Base-by-base conservation (phyloP, 2,797 vertebrate species). In the Mormyrus proboscirostris region DNA sequence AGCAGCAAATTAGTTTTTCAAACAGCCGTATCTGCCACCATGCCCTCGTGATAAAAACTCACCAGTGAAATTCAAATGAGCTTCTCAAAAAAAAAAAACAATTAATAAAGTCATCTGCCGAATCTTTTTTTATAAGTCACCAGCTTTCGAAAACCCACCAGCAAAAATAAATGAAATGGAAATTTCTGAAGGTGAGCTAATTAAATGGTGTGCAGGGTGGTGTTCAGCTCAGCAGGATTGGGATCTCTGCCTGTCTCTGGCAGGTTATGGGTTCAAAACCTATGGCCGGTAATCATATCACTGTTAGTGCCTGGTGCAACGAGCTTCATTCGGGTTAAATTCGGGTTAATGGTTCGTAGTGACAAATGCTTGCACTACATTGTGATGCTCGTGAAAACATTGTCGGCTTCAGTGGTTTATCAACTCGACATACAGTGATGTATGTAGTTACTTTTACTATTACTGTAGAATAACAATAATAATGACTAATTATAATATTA, bases 91-190 rank as follows among this genome's bases (percentile, higher is more conserved):
- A 14, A 38, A 38, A 38, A 79, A 79, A 79, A 79, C 73, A 79
- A 79, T 79, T 41, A 79, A 79, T 79, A 79, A 79, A 79, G 73
- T 44, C 73, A 79, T 41, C 33, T 19, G 38, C 73, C 44, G 38
- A 79, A n/a, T 44, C 38, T 79, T 79, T 44, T 76, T 76, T 44
- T 38, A 41, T 41, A 73, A 38, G 33, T 79, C 14, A 19, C 73
- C 14, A 44, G 38, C 73, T n/a, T 79, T 76, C 16, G 44, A 79
- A 44, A 44, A 44, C 73, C 73, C 73, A 79, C 73, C 73, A 79
- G 73, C 73, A 44, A 79, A 79, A 79, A 79, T 44, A 44, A 79
- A 79, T 79, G 38, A 41, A 79, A 79, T 79, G 73, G 38, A 79
- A 79, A n/a, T 79, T 41, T 79, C 38, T 79, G 33, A 79, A 79